Conservation (phyloP, 2,797 vertebrate genomes). For the Rhabdophis nuchalis region DNA sequence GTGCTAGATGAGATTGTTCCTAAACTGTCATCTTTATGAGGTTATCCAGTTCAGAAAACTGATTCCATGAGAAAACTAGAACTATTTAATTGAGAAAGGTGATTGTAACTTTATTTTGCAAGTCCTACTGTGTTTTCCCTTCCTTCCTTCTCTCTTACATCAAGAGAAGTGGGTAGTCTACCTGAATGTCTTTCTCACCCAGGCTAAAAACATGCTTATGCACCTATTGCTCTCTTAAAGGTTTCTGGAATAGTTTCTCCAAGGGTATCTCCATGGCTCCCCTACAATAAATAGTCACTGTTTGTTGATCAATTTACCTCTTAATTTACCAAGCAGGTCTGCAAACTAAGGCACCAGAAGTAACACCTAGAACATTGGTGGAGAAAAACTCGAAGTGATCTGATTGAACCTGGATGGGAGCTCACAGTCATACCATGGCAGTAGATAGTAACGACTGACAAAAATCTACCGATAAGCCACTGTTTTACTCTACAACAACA, state of each 20-base stretch:
- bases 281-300: not conserved
- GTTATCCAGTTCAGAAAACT: not conserved
- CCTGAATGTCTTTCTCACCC: not conserved
- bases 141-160: not conserved
- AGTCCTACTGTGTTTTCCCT: not conserved
- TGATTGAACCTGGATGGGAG: not conserved
- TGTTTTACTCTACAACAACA: not conserved
- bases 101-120: not conserved
- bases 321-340: not conserved
- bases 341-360: not conserved
- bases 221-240: not conserved
- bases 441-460: not conserved
- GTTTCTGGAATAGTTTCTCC: not conserved
- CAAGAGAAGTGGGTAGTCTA: not conserved
- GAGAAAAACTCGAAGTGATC: not conserved
- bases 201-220: not conserved
- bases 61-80: not conserved
- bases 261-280: not conserved
- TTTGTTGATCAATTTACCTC: not conserved
- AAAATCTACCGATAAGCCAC: not conserved
- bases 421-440: not conserved
- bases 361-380: not conserved
- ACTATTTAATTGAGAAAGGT: not conserved
- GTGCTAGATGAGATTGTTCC: not conserved
- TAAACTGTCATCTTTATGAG: not conserved